Percentiles rank a stretch among this genome's conserved stretches.
phyloP scores from a whole-genome alignment of 2,113 vertebrate genomes.

The Prunella fulvescens region DNA sequence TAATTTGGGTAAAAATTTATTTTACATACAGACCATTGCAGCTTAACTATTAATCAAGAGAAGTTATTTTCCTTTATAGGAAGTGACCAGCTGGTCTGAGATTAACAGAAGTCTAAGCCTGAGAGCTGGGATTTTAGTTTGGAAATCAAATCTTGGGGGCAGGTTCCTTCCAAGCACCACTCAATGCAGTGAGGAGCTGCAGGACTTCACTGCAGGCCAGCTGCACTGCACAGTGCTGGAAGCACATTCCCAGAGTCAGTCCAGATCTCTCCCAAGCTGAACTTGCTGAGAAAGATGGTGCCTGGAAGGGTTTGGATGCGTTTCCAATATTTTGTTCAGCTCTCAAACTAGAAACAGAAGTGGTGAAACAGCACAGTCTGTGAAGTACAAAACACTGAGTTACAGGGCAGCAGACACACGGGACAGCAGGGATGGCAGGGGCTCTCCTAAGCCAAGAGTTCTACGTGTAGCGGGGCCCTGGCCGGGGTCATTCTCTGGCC shows the following conservation, averaged over 20 bases:
- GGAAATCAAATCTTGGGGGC: not conserved
- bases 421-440: constrained; percentile 13
- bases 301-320: not conserved
- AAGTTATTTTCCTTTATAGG: constrained; percentile 24
- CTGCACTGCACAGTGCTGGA: constrained; percentile 2
- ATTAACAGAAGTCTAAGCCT: constrained; percentile 37
- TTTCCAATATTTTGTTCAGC: constrained; percentile 58
- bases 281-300: not conserved
- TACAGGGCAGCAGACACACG: constrained; percentile 64
- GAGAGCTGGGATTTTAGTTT: constrained; percentile 29
- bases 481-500: constrained; percentile 45
- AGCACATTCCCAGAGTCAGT: not conserved
- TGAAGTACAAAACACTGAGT: constrained; percentile 76
- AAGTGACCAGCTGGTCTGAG: constrained; percentile 22
- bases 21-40: constrained; percentile 73
- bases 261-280: not conserved
- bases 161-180: not conserved
- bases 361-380: constrained; percentile 62
- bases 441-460: constrained; percentile 61
- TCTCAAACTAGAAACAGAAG: constrained; percentile 60
- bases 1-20: constrained; percentile 77
- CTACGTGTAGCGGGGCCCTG: constrained; percentile 12
- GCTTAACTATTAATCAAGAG: constrained; percentile 61
- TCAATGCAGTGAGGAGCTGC: not conserved
- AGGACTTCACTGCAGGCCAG: not conserved